Evolutionary conservation across 2,113 vertebrate genomes (phyloP).

Genomic region (Meles meles): DNA sequence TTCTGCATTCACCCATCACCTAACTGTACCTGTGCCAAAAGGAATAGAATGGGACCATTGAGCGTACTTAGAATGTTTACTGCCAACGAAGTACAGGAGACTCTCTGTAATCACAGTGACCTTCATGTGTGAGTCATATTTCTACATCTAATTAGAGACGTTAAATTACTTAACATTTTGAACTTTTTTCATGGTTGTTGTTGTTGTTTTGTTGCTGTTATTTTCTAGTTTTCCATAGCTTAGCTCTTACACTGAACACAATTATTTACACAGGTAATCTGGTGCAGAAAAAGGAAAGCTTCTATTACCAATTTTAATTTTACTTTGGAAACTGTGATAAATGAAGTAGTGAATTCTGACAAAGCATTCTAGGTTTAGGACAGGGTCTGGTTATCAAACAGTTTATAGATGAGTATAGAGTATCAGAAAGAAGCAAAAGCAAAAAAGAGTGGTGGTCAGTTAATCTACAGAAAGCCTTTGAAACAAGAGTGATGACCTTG

Average conservation of each 20-base stretch:
- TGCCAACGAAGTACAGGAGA: neutral
- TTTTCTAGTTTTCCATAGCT: neutral
- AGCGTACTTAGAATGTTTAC: neutral
- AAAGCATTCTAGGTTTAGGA: neutral
- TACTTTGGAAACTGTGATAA: neutral
- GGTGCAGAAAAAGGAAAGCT: neutral
- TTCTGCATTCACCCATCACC: neutral
- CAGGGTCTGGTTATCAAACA: neutral
- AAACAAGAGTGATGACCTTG: neutral
- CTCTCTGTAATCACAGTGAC: fast-evolving
- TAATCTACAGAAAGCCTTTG: neutral
- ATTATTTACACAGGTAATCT: neutral
- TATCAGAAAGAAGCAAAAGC: neutral
- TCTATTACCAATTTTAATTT: neutral
- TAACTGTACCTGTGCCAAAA: neutral
- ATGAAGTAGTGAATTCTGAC: neutral
- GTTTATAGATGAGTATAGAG: neutral
- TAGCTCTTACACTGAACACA: neutral
- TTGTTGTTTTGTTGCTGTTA: neutral
- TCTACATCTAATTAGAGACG: neutral
- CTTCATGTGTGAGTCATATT: neutral
- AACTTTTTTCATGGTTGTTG: neutral
- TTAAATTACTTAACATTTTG: neutral
- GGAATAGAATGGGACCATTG: neutral
- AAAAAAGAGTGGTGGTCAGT: neutral